These are phyloP conservation scores for Solea senegalensis DNA, from an alignment of 2,113 vertebrate genomes.

Conservation along the genomic window DNA sequence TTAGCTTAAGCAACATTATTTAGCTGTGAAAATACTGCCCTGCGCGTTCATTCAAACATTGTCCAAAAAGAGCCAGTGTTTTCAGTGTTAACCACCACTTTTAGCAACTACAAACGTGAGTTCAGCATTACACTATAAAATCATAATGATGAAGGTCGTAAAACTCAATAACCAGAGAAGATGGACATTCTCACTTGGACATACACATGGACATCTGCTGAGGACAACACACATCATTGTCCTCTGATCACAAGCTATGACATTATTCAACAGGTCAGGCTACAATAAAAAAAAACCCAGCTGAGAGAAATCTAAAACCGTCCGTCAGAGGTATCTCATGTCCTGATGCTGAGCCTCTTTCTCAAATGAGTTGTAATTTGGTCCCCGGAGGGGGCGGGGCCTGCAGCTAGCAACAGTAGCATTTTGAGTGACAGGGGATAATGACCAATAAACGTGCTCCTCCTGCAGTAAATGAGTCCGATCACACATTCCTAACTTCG, in stretches of 20 bases:
- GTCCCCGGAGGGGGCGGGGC: conserved; percentile 53
- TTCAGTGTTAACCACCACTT: too few relatives aligned
- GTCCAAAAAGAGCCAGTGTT: too few relatives aligned
- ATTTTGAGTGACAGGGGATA: conserved; percentile 23
- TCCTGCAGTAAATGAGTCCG: conserved; percentile 13
- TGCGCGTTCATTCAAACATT: too few relatives aligned
- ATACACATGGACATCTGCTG: background rate
- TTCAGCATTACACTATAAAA: too few relatives aligned
- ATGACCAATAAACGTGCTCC: conserved; percentile 36
- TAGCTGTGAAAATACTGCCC: too few relatives aligned
- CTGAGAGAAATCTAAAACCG: conserved; percentile 67
- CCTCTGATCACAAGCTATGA: background rate
- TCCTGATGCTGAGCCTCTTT: conserved; percentile 57
- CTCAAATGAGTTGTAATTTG: conserved; percentile 71
- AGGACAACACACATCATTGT: background rate
- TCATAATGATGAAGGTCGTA: too few relatives aligned
- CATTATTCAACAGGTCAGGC: conserved; percentile 37
- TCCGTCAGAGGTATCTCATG: conserved; percentile 57
- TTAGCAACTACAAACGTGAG: too few relatives aligned
- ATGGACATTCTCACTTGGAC: background rate
- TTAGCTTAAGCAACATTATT: too few relatives aligned
- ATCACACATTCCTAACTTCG: conserved; percentile 33
- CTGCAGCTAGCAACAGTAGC: conserved; percentile 20
- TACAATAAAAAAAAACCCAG: background rate
- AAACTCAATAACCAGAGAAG: background rate